Evolutionary conservation across 2,888 invertebrate species (phyloP), one percentile per base, ranked within the genome.

Genomic region (Frankliniella intonsa): DNA sequence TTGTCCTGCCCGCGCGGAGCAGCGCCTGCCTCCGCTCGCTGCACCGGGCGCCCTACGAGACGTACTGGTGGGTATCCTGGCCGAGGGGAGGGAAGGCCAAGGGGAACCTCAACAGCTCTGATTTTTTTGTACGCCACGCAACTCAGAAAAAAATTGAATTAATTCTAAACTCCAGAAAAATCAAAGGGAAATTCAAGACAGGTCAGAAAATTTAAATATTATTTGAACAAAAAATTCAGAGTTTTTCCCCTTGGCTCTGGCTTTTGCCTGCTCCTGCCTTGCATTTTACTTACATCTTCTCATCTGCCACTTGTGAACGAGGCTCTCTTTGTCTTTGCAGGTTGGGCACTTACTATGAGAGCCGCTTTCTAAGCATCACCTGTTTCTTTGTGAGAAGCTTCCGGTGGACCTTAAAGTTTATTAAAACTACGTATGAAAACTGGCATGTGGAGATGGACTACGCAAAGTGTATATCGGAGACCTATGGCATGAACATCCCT

Each of bases 381-480:
- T 76, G 69, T 76, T 76, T 76, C 10, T 22, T 25, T 9, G 5
- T 76, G 10, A 76, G 69, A 22, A 25, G 22, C 12, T 76, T 76
- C 69, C 69, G 69, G 3, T 76, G 69, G 69, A 76, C 69, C 25
- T 25, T 76, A 12, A 76, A 76, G 25, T 76, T 76, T 1, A 25
- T 76, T 10, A 76, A 76, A 76, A 25, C 25, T 10, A 76, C 69
- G 11, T 76, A 76, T 76, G 69, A 76, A 25, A 76, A 25, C 12
- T 76, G 69, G 69, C 69, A 76, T 12, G 69, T 76, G 12, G 69
- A 76, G 69, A 76, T 76, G 69, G 69, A 76, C 9, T 76, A 25
- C 1, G 69, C 69, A 12, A 76, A 25, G 25, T 76, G 69, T 25
- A 25, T 76, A 76, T 25, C 69, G 12, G 69, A 76, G 3, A 25